Base-by-base conservation (phyloP, 2,888 invertebrate genomes). In the Scaptomyza parva region DNA sequence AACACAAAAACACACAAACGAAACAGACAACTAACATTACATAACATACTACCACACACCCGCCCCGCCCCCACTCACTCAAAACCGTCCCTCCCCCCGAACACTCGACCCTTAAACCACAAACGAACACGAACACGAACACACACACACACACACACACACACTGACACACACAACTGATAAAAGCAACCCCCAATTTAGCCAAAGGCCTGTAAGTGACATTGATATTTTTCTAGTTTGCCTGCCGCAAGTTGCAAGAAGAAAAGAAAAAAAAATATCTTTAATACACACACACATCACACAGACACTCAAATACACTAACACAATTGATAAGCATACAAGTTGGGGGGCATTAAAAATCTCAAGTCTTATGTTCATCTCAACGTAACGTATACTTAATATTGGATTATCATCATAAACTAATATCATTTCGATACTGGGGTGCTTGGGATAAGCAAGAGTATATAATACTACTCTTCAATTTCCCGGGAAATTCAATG, bases 161-260 rank as follows among this genome's bases (percentile, higher is more conserved):
- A 17, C 41, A 41, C 53, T 22, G 22, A 22, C 22, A 22, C n/a
- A n/a, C n/a, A 60, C 18, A 14, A 64, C 20, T 18, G 33, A 45
- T 33, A 50, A 55, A 66, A 60, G 53, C 71, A 54, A 64, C 68
- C 77, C 58, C 43, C 61, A 59, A 60, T 60, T 62, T 50, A 40
- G 44, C 61, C 70, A 35, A 64, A 67, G 65, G 63, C 64, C 78
- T 81, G 84, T 43, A 76, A 70, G 73, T 84, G 80, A 84, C 84
- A 76, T 73, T 83, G 78, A 81, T 80, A 81, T 80, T 80, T 83
- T 79, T 77, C 61, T 68, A 68, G 67, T 70, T 82, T 68, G 40
- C 60, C 61, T 48, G 61, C 39, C 33, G 48, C 53, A 59, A 55
- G 22, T 22, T 28, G 8, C 11, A 45, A 7, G 35, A 26, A 28